Evolutionary conservation across 2,797 vertebrate species (phyloP).

Genomic region (Ptychadena robeensis): DNA sequence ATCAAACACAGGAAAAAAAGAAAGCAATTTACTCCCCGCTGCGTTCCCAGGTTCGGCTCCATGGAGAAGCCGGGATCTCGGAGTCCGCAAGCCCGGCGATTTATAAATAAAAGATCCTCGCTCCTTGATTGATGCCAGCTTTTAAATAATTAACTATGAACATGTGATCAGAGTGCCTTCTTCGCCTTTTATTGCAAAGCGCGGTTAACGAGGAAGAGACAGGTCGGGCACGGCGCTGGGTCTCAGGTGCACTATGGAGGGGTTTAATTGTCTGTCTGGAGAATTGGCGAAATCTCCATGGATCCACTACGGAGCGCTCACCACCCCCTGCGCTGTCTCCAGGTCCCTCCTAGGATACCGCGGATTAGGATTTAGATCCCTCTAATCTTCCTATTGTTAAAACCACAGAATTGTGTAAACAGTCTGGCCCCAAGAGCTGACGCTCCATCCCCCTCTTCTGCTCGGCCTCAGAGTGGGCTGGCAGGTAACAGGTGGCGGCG

Average conservation of each 20-base stretch:
- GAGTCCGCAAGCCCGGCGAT: constrained; percentile 61
- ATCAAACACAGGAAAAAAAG: background rate
- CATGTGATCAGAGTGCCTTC: constrained; percentile 73
- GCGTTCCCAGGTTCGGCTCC: background rate
- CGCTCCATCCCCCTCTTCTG: too few species aligned
- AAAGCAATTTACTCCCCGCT: background rate
- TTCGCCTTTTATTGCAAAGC: constrained; percentile 67
- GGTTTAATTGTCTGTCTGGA: constrained; percentile 34
- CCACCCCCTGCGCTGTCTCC: background rate
- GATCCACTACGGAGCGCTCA: background rate
- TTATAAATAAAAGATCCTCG: constrained; percentile 72
- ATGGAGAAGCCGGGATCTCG: constrained; percentile 59
- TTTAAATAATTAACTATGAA: constrained; percentile 80
- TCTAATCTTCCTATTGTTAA: background rate
- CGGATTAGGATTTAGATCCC: background rate
- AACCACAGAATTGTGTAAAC: background rate
- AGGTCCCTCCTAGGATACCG: constrained; percentile 12
- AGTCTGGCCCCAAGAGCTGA: too few species aligned
- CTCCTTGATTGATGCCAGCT: constrained; percentile 69
- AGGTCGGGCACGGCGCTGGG: background rate
- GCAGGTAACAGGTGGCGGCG: constrained; percentile 65
- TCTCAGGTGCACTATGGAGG: constrained; percentile 9
- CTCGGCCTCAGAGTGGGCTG: background rate
- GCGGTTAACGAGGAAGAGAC: constrained; percentile 62
- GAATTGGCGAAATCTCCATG: constrained; percentile 1